A percentile compares a stretch with the other conserved stretches of the same genome.
These are phyloP conservation scores for Macrotus californicus DNA, from an alignment of 2,113 vertebrate species.

Conservation along the genomic window DNA sequence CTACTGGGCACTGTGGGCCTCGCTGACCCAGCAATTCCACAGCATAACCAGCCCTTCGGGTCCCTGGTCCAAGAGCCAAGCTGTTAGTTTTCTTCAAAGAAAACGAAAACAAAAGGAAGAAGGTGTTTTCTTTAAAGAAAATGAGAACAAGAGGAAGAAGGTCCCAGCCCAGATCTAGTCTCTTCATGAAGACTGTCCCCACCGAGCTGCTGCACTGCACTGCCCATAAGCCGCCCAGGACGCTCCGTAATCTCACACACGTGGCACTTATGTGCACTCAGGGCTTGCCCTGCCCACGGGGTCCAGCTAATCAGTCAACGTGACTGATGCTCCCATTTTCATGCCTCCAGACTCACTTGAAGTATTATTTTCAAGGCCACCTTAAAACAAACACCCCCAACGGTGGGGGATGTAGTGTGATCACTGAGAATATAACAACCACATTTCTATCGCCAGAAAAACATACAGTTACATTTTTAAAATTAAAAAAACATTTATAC, in stretches of 20 bases:
- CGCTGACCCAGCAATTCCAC: background rate
- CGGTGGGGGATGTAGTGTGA: background rate
- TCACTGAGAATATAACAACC: background rate
- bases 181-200: background rate
- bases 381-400: background rate
- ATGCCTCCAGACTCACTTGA: background rate
- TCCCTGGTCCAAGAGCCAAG: too few species aligned
- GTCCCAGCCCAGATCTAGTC: background rate
- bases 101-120: too few species aligned
- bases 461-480: background rate
- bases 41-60: background rate
- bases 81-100: too few species aligned
- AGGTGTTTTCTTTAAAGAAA: constrained; percentile 31
- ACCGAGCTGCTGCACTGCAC: background rate
- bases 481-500: too few species aligned
- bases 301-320: background rate
- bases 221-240: background rate
- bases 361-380: background rate
- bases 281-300: background rate
- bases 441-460: constrained; percentile 1
- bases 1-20: too few species aligned
- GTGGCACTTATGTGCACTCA: background rate
- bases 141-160: background rate
- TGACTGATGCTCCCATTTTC: background rate
- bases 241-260: background rate